A percentile compares a stretch with the other conserved stretches of the same genome.
phyloP scores from a whole-genome alignment of 1,140 invertebrate genomes.

The Musca vetustissima region DNA sequence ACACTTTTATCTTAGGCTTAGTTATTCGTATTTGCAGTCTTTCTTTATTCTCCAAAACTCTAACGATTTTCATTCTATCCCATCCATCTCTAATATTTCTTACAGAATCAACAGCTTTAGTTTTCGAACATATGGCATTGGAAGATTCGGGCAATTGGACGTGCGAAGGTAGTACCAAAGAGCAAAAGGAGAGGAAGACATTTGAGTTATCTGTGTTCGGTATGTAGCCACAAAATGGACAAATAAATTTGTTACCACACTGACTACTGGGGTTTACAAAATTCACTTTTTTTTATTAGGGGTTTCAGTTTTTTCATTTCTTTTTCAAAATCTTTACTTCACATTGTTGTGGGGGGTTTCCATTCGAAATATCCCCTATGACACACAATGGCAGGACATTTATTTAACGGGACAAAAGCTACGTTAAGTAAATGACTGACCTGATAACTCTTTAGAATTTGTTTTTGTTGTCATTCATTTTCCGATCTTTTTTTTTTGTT shows the following conservation, averaged over 20 bases:
- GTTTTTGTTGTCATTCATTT: too few species aligned
- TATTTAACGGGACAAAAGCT: too few species aligned
- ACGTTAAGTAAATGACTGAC: too few species aligned
- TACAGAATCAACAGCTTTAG: constrained; percentile 45
- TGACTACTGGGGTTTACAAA: not conserved
- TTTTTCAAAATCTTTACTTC: not conserved
- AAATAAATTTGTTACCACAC: not conserved
- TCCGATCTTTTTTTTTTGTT: too few species aligned
- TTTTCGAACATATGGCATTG: constrained; percentile 54
- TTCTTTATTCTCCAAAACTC: too few species aligned
- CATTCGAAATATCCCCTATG: not conserved
- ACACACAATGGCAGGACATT: not conserved
- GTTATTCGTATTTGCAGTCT: too few species aligned
- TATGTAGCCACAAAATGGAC: constrained; percentile 39
- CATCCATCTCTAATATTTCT: not conserved
- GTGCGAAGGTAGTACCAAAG: constrained; percentile 37
- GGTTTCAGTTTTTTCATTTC: not conserved
- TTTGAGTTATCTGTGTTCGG: constrained; percentile 56
- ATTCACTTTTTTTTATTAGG: too few species aligned
- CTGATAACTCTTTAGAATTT: too few species aligned
- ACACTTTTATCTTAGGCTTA: too few species aligned
- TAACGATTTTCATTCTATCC: too few species aligned
- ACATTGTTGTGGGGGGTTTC: not conserved
- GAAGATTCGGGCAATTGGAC: constrained; percentile 55
- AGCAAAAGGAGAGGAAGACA: constrained; percentile 39